Evolutionary conservation across 37 sponge, comb jelly and placozoan genomes (phyloP).

Genomic region (Spongilla lacustris): DNA sequence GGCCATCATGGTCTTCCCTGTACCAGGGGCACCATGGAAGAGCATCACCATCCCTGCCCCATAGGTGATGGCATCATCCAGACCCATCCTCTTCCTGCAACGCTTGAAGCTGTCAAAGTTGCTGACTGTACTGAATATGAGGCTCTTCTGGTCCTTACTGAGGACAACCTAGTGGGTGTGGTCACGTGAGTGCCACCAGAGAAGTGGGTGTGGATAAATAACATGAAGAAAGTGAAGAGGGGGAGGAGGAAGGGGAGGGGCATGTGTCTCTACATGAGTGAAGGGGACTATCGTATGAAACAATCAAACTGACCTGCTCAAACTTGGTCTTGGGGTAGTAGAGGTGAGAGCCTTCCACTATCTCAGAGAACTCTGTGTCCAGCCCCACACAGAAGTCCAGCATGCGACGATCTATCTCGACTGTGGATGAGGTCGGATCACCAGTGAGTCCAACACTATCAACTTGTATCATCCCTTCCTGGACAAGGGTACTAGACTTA

Average conservation of each 20-base stretch:
- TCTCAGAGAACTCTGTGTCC: conserved; percentile 90
- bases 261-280: background rate
- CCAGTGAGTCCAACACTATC: conserved; percentile 76
- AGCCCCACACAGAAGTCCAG: conserved; percentile 90
- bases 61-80: conserved; percentile 87
- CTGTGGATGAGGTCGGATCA: conserved; percentile 74
- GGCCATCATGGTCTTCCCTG: conserved; percentile 93
- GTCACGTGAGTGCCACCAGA: background rate
- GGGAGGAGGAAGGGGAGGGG: background rate
- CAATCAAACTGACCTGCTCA: conserved; percentile 57
- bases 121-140: conserved; percentile 84
- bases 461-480: conserved; percentile 84
- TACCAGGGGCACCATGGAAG: conserved; percentile 87
- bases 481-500: conserved; percentile 72
- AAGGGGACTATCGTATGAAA: conserved; percentile 30
- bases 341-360: conserved; percentile 89
- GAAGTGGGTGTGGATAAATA: background rate
- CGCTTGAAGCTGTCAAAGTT: conserved; percentile 83
- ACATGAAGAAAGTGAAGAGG: background rate
- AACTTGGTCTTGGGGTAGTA: conserved; percentile 88
- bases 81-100: conserved; percentile 69
- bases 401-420: conserved; percentile 87
- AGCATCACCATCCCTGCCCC: conserved; percentile 88
- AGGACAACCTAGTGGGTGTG: conserved; percentile 54
- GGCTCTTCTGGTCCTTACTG: conserved; percentile 80